Evolutionary conservation across 2,113 vertebrate genomes (phyloP).

Genomic region (Hystrix cristata): DNA sequence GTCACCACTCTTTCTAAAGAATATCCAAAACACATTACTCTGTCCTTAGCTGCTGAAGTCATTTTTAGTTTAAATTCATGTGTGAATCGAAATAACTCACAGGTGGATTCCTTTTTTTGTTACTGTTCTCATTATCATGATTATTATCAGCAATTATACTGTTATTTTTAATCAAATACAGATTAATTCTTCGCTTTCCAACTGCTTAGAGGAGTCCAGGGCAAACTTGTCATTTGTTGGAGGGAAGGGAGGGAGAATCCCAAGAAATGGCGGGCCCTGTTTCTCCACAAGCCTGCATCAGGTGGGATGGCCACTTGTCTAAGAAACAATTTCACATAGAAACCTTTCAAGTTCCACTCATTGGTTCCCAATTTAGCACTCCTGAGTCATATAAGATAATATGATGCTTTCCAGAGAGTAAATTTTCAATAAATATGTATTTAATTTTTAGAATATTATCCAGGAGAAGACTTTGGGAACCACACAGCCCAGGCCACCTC

Average conservation of each 20-base stretch:
- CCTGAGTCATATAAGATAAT: neutral
- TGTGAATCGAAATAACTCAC: slow-evolving; percentile 67
- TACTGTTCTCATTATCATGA: slow-evolving; percentile 74
- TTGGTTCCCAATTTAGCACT: neutral
- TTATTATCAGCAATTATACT: slow-evolving; percentile 79
- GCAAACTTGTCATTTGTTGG: slow-evolving; percentile 16
- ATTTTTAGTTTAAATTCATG: slow-evolving; percentile 71
- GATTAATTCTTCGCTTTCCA: slow-evolving; percentile 70
- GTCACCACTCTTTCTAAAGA: slow-evolving; percentile 54
- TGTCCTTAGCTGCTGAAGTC: slow-evolving; percentile 31
- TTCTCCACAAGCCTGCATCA: neutral
- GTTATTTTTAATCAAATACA: slow-evolving; percentile 79
- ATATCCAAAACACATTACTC: slow-evolving; percentile 16
- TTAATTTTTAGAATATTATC: neutral
- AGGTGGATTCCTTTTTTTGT: slow-evolving; percentile 74
- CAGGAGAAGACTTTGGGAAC: neutral
- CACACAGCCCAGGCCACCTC: neutral
- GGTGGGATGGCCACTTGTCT: neutral
- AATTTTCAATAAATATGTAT: neutral
- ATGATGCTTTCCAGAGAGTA: neutral
- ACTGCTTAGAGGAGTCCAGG: slow-evolving; percentile 57
- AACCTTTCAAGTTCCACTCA: neutral
- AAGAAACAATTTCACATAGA: neutral
- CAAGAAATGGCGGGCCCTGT: neutral
- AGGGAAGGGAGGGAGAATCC: neutral